Evolutionary conservation across 2,113 vertebrate species (phyloP).

Genomic region (Bettongia penicillata): DNA sequence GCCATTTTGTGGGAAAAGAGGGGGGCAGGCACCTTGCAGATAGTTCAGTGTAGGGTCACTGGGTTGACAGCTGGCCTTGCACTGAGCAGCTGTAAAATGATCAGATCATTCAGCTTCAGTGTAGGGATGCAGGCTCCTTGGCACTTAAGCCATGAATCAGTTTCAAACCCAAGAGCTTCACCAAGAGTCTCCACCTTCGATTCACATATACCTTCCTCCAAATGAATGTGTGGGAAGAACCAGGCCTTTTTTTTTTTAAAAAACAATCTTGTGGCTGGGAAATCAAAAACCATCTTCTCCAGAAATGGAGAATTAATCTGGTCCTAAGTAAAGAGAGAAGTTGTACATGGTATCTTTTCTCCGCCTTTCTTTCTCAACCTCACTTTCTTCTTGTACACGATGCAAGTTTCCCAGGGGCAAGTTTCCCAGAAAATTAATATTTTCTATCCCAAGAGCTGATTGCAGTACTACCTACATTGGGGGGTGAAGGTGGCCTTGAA

Average conservation of each 20-base stretch:
- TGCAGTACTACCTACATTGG: no score
- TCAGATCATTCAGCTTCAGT: not conserved
- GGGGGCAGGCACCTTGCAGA: not conserved
- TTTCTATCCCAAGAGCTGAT: no score
- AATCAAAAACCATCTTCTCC: conserved; percentile 4
- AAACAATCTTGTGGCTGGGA: not conserved
- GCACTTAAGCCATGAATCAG: not conserved
- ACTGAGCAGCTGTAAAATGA: not conserved
- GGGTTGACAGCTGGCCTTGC: not conserved
- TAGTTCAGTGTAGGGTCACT: not conserved
- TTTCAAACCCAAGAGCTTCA: not conserved
- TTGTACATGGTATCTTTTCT: no score
- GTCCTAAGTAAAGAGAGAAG: not conserved
- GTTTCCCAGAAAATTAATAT: no score
- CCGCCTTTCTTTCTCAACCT: not conserved
- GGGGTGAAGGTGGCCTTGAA: no score
- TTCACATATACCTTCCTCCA: not conserved
- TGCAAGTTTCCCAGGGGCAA: not conserved
- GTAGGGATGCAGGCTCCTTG: not conserved
- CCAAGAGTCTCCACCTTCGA: not conserved
- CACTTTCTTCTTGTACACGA: not conserved
- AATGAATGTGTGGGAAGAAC: not conserved
- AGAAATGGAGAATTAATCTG: conserved; percentile 48
- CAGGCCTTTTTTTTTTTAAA: not conserved
- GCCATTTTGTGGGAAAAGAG: conserved; percentile 14